phyloP scores from a whole-genome alignment of 2,113 vertebrate genomes.

The Menidia beryllina region DNA sequence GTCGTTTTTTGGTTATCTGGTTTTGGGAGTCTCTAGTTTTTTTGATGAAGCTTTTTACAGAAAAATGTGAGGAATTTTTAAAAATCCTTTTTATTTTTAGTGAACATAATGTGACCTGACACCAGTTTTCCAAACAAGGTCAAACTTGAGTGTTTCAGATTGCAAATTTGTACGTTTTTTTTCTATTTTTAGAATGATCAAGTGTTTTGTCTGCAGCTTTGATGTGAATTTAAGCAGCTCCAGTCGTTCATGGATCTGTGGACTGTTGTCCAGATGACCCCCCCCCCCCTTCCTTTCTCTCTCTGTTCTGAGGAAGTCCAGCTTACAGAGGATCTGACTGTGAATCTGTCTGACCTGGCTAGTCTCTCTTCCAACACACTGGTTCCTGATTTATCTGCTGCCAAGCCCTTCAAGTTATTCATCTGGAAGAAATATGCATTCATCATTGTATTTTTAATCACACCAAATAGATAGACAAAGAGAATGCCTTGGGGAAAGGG shows the following conservation, averaged over 20 bases:
- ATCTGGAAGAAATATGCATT: conserved; percentile 86
- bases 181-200: conserved; percentile 18
- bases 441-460: conserved; percentile 89
- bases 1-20: neutral
- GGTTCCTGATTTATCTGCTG: conserved; percentile 80
- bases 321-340: conserved; percentile 62
- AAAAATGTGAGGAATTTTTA: neutral
- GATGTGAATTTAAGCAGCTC: conserved; percentile 53
- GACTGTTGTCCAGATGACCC: conserved; percentile 73
- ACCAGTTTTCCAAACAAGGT: neutral
- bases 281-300: conserved; percentile 24
- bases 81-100: neutral
- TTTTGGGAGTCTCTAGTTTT: neutral
- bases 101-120: neutral
- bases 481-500: conserved; percentile 80
- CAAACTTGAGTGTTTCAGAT: neutral
- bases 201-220: conserved; percentile 28
- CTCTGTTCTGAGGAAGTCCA: conserved; percentile 56
- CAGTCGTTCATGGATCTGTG: conserved; percentile 35
- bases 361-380: conserved; percentile 72
- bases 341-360: conserved; percentile 74
- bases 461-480: conserved; percentile 86
- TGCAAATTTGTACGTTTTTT: neutral
- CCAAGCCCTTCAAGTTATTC: conserved; percentile 85
- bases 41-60: neutral